Percentiles rank a stretch among this genome's conserved stretches.
Evolutionary conservation across 2,888 invertebrate species (phyloP).

Genomic region (Drosophila emarginata): DNA sequence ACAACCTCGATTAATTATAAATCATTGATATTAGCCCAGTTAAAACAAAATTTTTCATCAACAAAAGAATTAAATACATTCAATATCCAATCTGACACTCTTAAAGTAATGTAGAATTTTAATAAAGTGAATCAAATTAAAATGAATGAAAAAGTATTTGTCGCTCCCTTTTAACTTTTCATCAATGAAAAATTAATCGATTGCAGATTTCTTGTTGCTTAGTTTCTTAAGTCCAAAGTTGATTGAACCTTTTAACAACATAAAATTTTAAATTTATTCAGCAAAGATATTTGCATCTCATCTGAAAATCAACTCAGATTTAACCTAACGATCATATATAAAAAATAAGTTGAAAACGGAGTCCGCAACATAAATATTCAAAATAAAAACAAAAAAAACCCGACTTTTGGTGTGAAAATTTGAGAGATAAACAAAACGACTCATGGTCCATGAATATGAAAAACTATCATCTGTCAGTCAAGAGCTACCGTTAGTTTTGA

Average conservation of each 20-base stretch:
- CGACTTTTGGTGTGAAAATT: slow-evolving; percentile 62
- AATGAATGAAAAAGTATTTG: too few relatives aligned
- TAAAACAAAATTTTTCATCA: too few relatives aligned
- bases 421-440: slow-evolving; percentile 39
- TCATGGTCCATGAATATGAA: slow-evolving; percentile 42
- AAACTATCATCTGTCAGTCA: slow-evolving; percentile 42
- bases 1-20: too few relatives aligned
- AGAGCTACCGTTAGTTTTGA: slow-evolving; percentile 50
- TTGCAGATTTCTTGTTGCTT: background rate
- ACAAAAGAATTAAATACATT: too few relatives aligned
- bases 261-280: slow-evolving; percentile 32
- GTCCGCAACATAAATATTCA: slow-evolving; percentile 47
- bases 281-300: slow-evolving; percentile 46
- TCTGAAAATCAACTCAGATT: slow-evolving; percentile 10
- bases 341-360: slow-evolving; percentile 1
- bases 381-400: slow-evolving; percentile 37
- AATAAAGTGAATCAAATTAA: too few relatives aligned
- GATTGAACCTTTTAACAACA: slow-evolving; percentile 55
- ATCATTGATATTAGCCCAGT: too few relatives aligned
- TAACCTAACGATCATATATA: background rate
- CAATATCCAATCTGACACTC: too few relatives aligned
- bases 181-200: background rate
- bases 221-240: slow-evolving; percentile 37
- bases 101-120: too few relatives aligned
- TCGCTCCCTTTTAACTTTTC: background rate